Evolutionary conservation across 2,113 vertebrate species (phyloP), one percentile per base, ranked within the genome.

Genomic region (Hemiscyllium ocellatum): DNA sequence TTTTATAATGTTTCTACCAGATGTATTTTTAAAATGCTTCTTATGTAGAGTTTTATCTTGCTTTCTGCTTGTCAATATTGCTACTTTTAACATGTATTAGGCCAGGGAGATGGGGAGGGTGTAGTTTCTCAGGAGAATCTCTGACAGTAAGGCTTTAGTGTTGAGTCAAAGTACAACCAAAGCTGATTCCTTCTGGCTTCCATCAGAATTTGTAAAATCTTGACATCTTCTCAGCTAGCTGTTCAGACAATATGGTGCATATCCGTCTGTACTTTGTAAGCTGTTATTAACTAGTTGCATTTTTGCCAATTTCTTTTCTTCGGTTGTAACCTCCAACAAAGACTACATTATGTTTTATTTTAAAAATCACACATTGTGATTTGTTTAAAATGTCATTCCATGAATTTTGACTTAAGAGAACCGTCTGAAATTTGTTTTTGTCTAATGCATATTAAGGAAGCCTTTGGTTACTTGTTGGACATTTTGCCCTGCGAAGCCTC

Each of bases 1-100:
- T 95, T 97, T 98, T 98, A 96, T 98, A 98, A 97, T 98, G 98
- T 98, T 98, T 98, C 98, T 98, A 98, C 97, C 98, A 98, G 98
- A 98, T 98, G 98, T 98, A 98, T 98, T 98, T 95, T 98, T 98
- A 98, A 76, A 98, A 97, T 97, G 97, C 97, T 98, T 98, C 97
- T 98, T 98, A 97, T 97, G 97, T 98, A 98, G 98, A 98, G 97
- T 97, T 97, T 97, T 97, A 97, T 97, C 96, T 97, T 97, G 98
- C 97, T 98, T 97, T 97, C 97, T 97, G 97, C 96, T 98, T 97
- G 96, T 97, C 97, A 97, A 97, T 98, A 97, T 97, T 96, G 96
- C 97, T 97, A 96, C 97, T 97, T 98, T 97, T 96, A 95, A 87
- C 86, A 97, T 97, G 97, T 97, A 97, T 97, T 98, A 97, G 98